Conservation (phyloP, 2,797 vertebrate species). For the Acrossocheilus wenchowensis region DNA sequence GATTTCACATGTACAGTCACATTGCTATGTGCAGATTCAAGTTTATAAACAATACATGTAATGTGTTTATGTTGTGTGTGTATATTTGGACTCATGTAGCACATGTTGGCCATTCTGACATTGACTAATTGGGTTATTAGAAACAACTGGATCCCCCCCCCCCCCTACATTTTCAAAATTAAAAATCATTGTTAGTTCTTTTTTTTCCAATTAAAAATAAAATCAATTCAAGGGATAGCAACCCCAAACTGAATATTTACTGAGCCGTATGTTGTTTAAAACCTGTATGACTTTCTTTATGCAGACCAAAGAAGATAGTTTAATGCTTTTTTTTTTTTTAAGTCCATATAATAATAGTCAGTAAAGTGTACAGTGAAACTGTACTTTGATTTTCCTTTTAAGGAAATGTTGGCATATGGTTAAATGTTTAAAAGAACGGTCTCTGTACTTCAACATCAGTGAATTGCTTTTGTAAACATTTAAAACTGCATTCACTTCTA, state of each 20-base stretch:
- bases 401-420: neutral
- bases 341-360: no score
- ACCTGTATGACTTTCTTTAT: neutral
- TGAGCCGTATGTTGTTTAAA: neutral
- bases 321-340: no score
- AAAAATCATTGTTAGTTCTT: neutral
- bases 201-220: no score
- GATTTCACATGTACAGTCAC: neutral
- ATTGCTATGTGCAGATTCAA: neutral
- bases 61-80: neutral
- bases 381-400: conserved; percentile 2
- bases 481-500: neutral
- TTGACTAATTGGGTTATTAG: no score
- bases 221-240: neutral
- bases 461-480: conserved; percentile 10
- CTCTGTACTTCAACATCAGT: neutral
- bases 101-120: no score
- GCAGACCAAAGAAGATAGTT: neutral
- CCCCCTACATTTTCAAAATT: neutral
- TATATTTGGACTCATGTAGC: neutral
- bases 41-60: neutral
- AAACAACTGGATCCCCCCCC: no score
- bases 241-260: neutral
- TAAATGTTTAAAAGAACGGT: neutral
- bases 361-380: neutral